phyloP scores from a whole-genome alignment of 2,888 invertebrate species.

The Willowsia nigromaculata region DNA sequence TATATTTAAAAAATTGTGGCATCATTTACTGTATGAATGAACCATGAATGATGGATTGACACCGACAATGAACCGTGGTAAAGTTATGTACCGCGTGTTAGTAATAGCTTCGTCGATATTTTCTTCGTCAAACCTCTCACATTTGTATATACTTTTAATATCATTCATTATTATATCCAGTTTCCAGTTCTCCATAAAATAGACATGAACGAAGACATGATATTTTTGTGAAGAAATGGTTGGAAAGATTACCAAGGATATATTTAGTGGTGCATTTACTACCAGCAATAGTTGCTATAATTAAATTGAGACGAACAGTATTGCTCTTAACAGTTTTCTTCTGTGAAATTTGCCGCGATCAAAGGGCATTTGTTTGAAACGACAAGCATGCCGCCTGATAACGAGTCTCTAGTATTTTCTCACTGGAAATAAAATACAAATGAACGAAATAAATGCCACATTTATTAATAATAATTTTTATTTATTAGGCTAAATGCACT shows the following conservation, averaged over 20 bases:
- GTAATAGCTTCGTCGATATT: constrained; percentile 61
- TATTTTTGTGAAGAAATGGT: not conserved
- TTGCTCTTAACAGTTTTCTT: constrained; percentile 27
- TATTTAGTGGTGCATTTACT: constrained; percentile 46
- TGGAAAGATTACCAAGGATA: constrained; percentile 59
- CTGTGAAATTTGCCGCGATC: constrained; percentile 55
- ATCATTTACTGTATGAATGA: constrained; percentile 41
- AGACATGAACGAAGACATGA: not conserved
- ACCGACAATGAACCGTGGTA: constrained; percentile 38
- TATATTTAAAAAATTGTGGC: constrained; percentile 2
- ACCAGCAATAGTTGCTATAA: not conserved
- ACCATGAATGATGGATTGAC: constrained; percentile 54
- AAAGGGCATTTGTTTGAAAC: constrained; percentile 56
- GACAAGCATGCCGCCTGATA: constrained; percentile 19
- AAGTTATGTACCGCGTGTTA: constrained; percentile 63
- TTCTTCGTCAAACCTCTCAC: not conserved
- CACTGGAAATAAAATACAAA: constrained; percentile 7
- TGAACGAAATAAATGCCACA: not conserved
- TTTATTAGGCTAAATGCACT: not conserved
- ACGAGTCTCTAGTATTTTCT: not conserved
- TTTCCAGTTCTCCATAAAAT: not conserved
- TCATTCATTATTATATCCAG: not conserved
- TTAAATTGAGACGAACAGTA: constrained; percentile 19
- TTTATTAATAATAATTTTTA: constrained; percentile 13
- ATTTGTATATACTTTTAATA: not conserved